A percentile compares a stretch with the other conserved stretches of the same genome.
These are phyloP conservation scores for Syncerus caffer DNA, from an alignment of 2,797 vertebrate genomes.

Conservation along the genomic window DNA sequence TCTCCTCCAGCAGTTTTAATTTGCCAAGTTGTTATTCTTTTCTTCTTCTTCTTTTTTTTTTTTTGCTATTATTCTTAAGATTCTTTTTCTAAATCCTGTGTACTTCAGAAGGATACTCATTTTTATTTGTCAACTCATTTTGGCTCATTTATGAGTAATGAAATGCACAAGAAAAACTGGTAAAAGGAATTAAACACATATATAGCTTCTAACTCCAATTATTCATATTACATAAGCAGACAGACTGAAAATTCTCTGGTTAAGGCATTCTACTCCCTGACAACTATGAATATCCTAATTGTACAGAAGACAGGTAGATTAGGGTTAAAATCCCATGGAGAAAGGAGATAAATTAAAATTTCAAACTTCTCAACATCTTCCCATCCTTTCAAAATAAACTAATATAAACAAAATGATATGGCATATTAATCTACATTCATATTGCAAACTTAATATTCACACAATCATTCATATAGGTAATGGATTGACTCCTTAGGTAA, in stretches of 20 bases:
- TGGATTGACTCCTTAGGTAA: background rate
- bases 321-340: background rate
- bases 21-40: too few relatives aligned
- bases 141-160: background rate
- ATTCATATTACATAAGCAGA: background rate
- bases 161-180: background rate
- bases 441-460: background rate
- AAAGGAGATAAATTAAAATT: background rate
- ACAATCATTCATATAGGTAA: background rate
- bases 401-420: background rate
- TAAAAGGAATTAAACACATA: background rate
- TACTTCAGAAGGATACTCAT: background rate
- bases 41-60: rapidly evolving
- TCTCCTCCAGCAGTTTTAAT: background rate
- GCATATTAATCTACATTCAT: background rate
- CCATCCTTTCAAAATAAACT: background rate
- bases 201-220: background rate
- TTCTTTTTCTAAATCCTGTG: background rate
- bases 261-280: background rate
- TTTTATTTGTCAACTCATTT: background rate
- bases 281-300: background rate
- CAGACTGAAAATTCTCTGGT: background rate
- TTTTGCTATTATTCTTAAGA: background rate
- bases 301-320: background rate
- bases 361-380: background rate